A percentile compares a stretch with the other conserved stretches of the same genome.
phyloP scores from a whole-genome alignment of 2,888 invertebrate species.

The Exocentrus adspersus region DNA sequence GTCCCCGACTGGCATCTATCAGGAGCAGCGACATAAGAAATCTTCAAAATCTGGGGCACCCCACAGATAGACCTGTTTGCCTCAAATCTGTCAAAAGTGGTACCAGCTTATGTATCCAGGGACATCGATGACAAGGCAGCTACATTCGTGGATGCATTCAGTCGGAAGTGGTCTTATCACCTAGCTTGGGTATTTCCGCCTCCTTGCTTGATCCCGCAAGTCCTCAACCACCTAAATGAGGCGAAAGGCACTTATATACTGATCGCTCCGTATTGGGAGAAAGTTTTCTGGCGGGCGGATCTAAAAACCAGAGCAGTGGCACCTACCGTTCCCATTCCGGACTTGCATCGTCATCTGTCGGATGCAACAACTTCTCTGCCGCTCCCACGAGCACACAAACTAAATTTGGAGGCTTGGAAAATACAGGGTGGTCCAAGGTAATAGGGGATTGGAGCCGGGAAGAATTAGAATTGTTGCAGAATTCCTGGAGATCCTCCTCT shows the following conservation, averaged over 20 bases:
- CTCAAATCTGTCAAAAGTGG: slow-evolving; percentile 20
- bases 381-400: slow-evolving; percentile 36
- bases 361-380: slow-evolving; percentile 33
- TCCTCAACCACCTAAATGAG: slow-evolving; percentile 26
- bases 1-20: slow-evolving; percentile 22
- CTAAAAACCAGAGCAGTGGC: slow-evolving; percentile 50
- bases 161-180: slow-evolving; percentile 27
- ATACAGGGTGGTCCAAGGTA: slow-evolving; percentile 44
- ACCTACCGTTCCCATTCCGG: slow-evolving; percentile 32
- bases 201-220: slow-evolving; percentile 45
- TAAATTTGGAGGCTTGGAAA: slow-evolving; percentile 48
- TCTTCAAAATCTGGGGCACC: slow-evolving; percentile 15
- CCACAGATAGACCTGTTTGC: background rate
- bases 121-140: slow-evolving; percentile 12
- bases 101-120: background rate
- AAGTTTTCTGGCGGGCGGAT: slow-evolving; percentile 52
- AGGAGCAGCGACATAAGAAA: slow-evolving; percentile 2
- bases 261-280: slow-evolving; percentile 44
- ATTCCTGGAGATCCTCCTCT: slow-evolving; percentile 34
- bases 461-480: slow-evolving; percentile 28
- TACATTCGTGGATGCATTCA: slow-evolving; percentile 35
- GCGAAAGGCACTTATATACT: slow-evolving; percentile 46
- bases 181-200: slow-evolving; percentile 51
- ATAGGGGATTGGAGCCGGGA: slow-evolving; percentile 39
- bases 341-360: slow-evolving; percentile 30